Conservation (phyloP, 2,797 vertebrate species). For the Vipera latastei region DNA sequence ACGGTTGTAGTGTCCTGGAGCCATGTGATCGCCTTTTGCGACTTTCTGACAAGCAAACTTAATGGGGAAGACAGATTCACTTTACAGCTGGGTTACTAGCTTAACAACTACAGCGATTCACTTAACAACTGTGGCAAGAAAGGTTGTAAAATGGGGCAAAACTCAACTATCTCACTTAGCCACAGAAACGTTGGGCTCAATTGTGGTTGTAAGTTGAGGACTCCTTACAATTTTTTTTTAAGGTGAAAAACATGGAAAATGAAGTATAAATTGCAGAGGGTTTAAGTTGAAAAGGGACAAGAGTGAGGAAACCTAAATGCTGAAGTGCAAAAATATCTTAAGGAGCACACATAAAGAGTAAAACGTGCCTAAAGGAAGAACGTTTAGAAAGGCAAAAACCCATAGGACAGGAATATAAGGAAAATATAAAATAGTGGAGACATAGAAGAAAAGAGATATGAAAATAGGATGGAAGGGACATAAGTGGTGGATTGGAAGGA, state of each 20-base stretch:
- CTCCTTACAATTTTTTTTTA: not conserved
- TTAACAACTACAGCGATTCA: too few species aligned
- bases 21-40: too few species aligned
- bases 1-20: too few species aligned
- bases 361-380: not conserved
- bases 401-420: not conserved
- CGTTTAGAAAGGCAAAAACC: not conserved
- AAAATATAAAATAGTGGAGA: not conserved
- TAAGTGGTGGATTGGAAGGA: not conserved
- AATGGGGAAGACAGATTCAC: too few species aligned
- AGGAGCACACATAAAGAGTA: not conserved
- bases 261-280: not conserved
- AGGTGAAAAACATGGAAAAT: not conserved
- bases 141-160: too few species aligned
- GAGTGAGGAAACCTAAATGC: not conserved
- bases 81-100: too few species aligned
- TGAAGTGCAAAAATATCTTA: not conserved
- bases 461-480: not conserved
- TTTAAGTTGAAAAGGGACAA: not conserved
- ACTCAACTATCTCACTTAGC: too few species aligned
- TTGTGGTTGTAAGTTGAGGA: too few species aligned
- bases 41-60: too few species aligned
- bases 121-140: too few species aligned
- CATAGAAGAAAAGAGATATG: not conserved
- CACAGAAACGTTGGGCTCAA: too few species aligned